Evolutionary conservation across 2,113 vertebrate genomes (phyloP).

Genomic region (Condylura cristata): DNA sequence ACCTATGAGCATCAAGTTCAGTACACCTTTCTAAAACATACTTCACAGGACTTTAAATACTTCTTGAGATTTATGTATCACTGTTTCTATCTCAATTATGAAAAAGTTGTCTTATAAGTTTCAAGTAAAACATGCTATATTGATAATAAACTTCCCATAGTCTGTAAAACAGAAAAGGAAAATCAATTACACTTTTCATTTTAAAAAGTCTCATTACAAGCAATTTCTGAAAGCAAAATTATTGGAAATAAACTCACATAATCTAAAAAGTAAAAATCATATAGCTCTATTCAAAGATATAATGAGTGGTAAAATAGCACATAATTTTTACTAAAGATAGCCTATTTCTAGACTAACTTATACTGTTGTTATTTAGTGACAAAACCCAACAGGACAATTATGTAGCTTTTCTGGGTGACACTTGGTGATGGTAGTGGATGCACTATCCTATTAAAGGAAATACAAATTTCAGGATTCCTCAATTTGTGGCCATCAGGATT

Average conservation of each 20-base stretch:
- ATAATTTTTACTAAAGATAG: not conserved
- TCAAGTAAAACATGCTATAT: not conserved
- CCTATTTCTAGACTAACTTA: slow-evolving; percentile 9
- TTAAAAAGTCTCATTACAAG: slow-evolving; percentile 31
- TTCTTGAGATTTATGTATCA: not conserved
- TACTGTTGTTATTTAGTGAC: not conserved
- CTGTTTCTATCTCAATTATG: not conserved
- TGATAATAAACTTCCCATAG: not conserved
- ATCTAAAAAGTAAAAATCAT: slow-evolving; percentile 22
- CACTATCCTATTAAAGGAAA: not conserved
- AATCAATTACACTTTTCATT: slow-evolving; percentile 23
- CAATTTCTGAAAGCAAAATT: slow-evolving; percentile 32
- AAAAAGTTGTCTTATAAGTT: slow-evolving; percentile 36
- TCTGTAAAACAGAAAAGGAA: not conserved
- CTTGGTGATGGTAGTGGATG: not conserved
- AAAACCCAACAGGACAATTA: not conserved
- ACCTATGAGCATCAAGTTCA: not conserved
- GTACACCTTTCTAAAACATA: slow-evolving; percentile 18
- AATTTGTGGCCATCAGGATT: not conserved
- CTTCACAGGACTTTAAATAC: not conserved
- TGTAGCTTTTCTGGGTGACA: not conserved
- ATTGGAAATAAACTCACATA: slow-evolving; percentile 15
- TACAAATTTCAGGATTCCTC: slow-evolving; percentile 25
- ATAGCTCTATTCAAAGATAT: slow-evolving; percentile 37
- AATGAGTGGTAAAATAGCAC: not conserved